phyloP scores from a whole-genome alignment of 2,113 vertebrate genomes.

The Hemiprocne comata region DNA sequence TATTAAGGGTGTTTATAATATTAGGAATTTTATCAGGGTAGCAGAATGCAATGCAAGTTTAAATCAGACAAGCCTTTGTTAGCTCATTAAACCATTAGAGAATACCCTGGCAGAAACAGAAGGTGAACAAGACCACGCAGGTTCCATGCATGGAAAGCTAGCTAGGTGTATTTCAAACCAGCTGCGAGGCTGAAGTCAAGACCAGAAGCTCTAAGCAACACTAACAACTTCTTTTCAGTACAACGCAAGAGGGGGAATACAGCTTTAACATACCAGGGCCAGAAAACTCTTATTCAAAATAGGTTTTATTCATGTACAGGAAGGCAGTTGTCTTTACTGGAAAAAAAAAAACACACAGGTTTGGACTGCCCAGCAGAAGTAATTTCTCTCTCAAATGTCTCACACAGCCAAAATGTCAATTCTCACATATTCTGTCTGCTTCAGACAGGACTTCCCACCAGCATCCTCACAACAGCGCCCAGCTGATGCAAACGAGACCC shows the following conservation, averaged over 20 bases:
- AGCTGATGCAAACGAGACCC: not conserved
- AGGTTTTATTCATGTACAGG: accelerated
- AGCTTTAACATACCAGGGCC: not conserved
- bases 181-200: not conserved
- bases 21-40: slow-evolving; percentile 31
- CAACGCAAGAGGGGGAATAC: accelerated
- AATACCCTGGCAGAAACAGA: not conserved
- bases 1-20: slow-evolving; percentile 64
- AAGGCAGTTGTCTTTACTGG: not conserved
- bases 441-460: not conserved
- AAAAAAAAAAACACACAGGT: not conserved
- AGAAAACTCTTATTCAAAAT: not conserved
- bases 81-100: slow-evolving; percentile 45
- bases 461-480: not conserved
- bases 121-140: not conserved
- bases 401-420: not conserved
- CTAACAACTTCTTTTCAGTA: not conserved
- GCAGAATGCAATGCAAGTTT: slow-evolving; percentile 27
- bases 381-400: not conserved
- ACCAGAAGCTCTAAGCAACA: not conserved
- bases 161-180: not conserved
- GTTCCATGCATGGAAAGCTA: not conserved
- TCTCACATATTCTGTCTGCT: not conserved
- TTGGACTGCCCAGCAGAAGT: not conserved
- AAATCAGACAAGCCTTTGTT: slow-evolving; percentile 18